Evolutionary conservation across 2,113 vertebrate genomes (phyloP).

Genomic region (Dermatemys mawii): DNA sequence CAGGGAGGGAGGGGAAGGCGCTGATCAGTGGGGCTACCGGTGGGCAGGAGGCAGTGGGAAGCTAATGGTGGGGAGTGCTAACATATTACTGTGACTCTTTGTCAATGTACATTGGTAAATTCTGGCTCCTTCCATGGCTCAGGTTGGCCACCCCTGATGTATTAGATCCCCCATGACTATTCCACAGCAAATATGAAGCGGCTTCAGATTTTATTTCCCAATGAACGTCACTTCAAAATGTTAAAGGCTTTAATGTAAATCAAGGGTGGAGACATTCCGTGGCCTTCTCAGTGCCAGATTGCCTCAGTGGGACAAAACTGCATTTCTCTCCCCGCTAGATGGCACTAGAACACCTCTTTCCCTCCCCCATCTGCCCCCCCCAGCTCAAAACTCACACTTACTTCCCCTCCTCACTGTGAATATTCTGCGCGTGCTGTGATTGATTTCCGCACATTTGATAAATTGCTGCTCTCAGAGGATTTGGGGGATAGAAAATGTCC

Average conservation of each 20-base stretch:
- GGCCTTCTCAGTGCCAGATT: background rate
- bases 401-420: background rate
- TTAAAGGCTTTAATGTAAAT: slow-evolving; percentile 17
- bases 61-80: too few species aligned
- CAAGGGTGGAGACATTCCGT: background rate
- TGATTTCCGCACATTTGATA: slow-evolving; percentile 15
- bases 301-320: background rate
- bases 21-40: too few species aligned
- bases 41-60: too few species aligned
- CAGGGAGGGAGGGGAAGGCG: too few species aligned
- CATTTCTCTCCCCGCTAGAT: background rate
- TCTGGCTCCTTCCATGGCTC: too few species aligned
- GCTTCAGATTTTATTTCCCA: background rate
- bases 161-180: background rate
- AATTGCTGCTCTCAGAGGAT: background rate
- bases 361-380: fast-evolving
- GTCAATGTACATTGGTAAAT: too few species aligned
- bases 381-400: background rate
- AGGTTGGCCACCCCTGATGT: too few species aligned
- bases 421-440: background rate
- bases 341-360: slow-evolving; percentile 21
- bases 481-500: background rate
- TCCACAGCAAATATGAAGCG: background rate
- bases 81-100: too few species aligned
- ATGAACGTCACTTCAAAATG: background rate